These are phyloP conservation scores for Subanguina moxae DNA, from an alignment of 1,140 invertebrate species.

Conservation along the genomic window DNA sequence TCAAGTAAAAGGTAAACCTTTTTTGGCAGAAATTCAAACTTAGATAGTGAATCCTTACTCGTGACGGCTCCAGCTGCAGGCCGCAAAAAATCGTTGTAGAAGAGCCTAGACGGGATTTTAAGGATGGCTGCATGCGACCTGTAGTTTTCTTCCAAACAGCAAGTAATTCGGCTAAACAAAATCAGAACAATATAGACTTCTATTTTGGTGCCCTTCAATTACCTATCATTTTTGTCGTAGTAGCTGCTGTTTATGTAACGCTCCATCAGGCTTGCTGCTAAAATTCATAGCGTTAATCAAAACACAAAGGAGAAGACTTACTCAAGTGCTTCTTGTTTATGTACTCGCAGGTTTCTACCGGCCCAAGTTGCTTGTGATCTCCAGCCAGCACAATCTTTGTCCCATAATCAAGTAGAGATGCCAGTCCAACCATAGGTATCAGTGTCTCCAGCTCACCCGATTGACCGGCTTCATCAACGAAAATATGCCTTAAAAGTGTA, in stretches of 20 bases:
- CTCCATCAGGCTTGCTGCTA: slow-evolving; percentile 23
- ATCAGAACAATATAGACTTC: neutral
- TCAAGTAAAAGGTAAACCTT: slow-evolving; percentile 6
- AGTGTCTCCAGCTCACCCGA: slow-evolving; percentile 33
- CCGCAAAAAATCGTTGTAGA: slow-evolving; percentile 24
- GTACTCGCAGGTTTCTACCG: slow-evolving; percentile 72
- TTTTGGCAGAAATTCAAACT: slow-evolving; percentile 14
- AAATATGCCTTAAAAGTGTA: slow-evolving; percentile 20
- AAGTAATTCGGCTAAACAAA: slow-evolving; percentile 23
- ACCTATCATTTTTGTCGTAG: slow-evolving; percentile 19
- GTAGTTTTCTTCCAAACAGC: slow-evolving; percentile 33
- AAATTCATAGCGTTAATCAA: no score
- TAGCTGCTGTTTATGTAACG: slow-evolving; percentile 5
- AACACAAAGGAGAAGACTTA: no score
- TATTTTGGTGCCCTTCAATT: neutral
- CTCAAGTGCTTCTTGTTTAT: slow-evolving; percentile 62
- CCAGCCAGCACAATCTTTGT: slow-evolving; percentile 74
- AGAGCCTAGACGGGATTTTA: slow-evolving; percentile 28
- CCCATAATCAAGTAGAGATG: neutral
- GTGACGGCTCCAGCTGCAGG: neutral
- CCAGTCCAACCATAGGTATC: slow-evolving; percentile 39
- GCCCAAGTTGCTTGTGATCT: slow-evolving; percentile 84
- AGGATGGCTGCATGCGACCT: slow-evolving; percentile 34
- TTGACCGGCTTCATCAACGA: slow-evolving; percentile 41
- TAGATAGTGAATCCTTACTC: slow-evolving; percentile 3